These are phyloP conservation scores for Notothenia rossii DNA, from an alignment of 2,113 vertebrate species.

Conservation along the genomic window DNA sequence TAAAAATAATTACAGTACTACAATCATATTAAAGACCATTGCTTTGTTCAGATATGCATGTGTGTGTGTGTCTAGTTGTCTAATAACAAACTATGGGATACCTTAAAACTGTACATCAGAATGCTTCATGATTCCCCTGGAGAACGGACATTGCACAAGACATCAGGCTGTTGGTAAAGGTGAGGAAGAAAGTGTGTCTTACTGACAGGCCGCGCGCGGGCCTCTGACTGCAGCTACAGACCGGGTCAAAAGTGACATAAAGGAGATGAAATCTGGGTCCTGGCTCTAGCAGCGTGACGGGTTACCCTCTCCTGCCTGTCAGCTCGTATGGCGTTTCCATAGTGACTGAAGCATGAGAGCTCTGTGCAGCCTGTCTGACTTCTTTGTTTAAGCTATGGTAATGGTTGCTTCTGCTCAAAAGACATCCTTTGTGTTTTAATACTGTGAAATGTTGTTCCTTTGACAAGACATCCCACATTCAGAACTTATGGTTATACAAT, in stretches of 20 bases:
- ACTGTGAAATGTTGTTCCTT: not conserved
- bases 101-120: not conserved
- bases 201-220: constrained; percentile 10
- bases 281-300: constrained; percentile 36
- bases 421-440: constrained; percentile 5
- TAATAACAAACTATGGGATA: not conserved
- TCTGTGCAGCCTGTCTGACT: constrained; percentile 15
- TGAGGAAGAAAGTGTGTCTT: constrained; percentile 24
- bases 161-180: constrained; percentile 20
- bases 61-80: constrained; percentile 8
- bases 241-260: constrained; percentile 41
- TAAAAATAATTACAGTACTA: constrained; percentile 11
- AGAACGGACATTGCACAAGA: not conserved
- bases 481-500: no score
- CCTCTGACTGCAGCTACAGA: constrained; percentile 18
- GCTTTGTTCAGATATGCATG: constrained; percentile 41
- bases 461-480: not conserved
- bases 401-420: constrained; percentile 9
- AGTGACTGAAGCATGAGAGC: constrained; percentile 30
- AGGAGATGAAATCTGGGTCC: constrained; percentile 42
- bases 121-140: not conserved
- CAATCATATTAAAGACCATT: constrained; percentile 31
- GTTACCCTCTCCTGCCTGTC: constrained; percentile 46
- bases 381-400: not conserved
- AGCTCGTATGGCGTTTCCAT: constrained; percentile 38